Percentiles rank a stretch among this genome's conserved stretches.
Evolutionary conservation across 1,140 invertebrate genomes (phyloP).

Genomic region (Daktulosphaira vitifoliae): DNA sequence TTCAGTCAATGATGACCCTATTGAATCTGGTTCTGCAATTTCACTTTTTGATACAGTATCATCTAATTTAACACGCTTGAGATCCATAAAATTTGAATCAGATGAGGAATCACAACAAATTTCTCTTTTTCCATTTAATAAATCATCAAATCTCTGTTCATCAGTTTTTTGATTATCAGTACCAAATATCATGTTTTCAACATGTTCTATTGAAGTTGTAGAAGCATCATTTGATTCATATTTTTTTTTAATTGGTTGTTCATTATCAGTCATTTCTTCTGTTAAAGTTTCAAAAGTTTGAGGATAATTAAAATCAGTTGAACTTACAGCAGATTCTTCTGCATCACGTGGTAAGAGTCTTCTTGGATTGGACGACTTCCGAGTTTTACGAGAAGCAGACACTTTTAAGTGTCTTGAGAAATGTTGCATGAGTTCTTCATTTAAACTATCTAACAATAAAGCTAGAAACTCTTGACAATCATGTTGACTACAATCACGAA

Average conservation of each 20-base stretch:
- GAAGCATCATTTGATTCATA: not conserved
- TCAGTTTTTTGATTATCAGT: not conserved
- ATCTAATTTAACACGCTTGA: conserved; percentile 29
- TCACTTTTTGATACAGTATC: not conserved
- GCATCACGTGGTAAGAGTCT: conserved; percentile 21
- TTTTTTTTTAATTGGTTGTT: not conserved
- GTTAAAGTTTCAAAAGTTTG: not conserved
- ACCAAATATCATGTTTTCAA: not conserved
- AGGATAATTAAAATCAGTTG: not conserved
- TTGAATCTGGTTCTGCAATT: conserved; percentile 21
- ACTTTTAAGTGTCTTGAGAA: conserved; percentile 12
- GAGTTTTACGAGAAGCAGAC: conserved; percentile 17
- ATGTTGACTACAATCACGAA: conserved; percentile 57
- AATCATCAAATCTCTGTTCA: not conserved
- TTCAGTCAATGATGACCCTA: conserved; percentile 42
- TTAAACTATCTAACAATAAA: conserved; percentile 56
- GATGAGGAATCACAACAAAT: conserved; percentile 31
- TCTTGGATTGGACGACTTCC: conserved; percentile 24
- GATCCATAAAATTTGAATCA: conserved; percentile 19
- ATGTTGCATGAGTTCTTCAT: conserved; percentile 48
- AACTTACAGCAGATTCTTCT: conserved; percentile 23
- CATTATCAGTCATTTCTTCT: not conserved
- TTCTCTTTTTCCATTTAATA: conserved; percentile 26
- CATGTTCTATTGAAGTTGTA: not conserved
- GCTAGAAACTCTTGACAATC: conserved; percentile 68